Conservation (phyloP, 2,888 invertebrate species). For the Philaethria dido region DNA sequence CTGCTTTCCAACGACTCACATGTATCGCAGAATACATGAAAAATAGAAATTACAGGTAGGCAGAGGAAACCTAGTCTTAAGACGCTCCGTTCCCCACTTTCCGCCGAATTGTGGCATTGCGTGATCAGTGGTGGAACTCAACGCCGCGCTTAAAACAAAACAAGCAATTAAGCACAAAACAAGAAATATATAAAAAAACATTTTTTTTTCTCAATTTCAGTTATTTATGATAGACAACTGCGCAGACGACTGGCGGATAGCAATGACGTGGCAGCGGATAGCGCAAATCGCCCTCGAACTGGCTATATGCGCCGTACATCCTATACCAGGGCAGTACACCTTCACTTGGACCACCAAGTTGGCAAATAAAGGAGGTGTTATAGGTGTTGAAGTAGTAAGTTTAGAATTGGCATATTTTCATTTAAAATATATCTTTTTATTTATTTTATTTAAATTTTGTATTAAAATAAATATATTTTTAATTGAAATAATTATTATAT, state of each 20-base stretch:
- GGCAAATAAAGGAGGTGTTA: constrained; percentile 92
- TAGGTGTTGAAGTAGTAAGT: constrained; percentile 85
- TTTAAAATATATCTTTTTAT: not conserved
- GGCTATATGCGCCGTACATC: constrained; percentile 98
- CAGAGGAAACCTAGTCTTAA: too few relatives aligned
- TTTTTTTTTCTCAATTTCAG: constrained; percentile 82
- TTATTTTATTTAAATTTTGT: not conserved
- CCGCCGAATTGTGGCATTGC: too few relatives aligned
- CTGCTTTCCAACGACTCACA: too few relatives aligned
- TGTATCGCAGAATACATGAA: too few relatives aligned
- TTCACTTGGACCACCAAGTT: constrained; percentile 98
- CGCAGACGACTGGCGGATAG: constrained; percentile 99
- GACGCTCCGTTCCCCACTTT: too few relatives aligned
- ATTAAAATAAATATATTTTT: too few relatives aligned
- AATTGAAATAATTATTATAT: too few relatives aligned
- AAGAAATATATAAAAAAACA: not conserved
- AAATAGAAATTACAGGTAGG: too few relatives aligned
- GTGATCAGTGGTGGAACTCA: too few relatives aligned
- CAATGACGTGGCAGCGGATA: constrained; percentile 99
- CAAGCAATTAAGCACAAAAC: too few relatives aligned
- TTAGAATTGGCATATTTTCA: constrained; percentile 7
- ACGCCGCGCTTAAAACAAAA: too few relatives aligned
- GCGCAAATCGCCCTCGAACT: constrained; percentile 96
- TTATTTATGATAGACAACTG: constrained; percentile 99
- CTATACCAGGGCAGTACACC: constrained; percentile 97